Percentiles rank a stretch among this genome's conserved stretches.
Conservation (phyloP, 2,113 vertebrate species). For the Ceyx cyanopectus region DNA sequence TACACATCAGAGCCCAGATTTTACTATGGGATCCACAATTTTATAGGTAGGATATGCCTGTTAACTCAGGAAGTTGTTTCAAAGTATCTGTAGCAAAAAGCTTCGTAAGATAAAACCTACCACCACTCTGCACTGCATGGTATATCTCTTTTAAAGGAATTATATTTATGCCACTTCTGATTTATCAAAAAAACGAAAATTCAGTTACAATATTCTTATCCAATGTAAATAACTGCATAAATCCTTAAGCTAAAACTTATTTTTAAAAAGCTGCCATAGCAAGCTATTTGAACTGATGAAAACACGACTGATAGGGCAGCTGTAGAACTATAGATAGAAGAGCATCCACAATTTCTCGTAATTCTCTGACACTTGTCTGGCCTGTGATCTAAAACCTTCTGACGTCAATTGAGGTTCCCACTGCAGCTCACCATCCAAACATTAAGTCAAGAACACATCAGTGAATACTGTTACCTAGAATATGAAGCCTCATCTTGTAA, state of each 20-base stretch:
- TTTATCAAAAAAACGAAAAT: background rate
- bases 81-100: background rate
- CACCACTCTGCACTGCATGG: background rate
- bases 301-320: background rate
- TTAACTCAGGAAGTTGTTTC: background rate
- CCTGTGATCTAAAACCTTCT: slow-evolving; percentile 48
- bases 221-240: background rate
- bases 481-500: background rate
- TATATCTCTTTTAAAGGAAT: background rate
- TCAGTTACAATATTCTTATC: background rate
- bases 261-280: background rate
- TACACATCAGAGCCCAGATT: background rate
- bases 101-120: background rate
- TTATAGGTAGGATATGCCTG: background rate
- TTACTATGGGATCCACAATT: background rate
- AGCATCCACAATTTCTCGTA: background rate
- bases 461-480: background rate
- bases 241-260: slow-evolving; percentile 17
- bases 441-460: background rate
- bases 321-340: slow-evolving; percentile 61
- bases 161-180: background rate
- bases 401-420: slow-evolving; percentile 50
- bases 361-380: slow-evolving; percentile 51
- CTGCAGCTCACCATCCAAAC: background rate
- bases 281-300: slow-evolving; percentile 14